phyloP scores from a whole-genome alignment of 2,888 invertebrate genomes.

The Eumacrocentrus americanus region DNA sequence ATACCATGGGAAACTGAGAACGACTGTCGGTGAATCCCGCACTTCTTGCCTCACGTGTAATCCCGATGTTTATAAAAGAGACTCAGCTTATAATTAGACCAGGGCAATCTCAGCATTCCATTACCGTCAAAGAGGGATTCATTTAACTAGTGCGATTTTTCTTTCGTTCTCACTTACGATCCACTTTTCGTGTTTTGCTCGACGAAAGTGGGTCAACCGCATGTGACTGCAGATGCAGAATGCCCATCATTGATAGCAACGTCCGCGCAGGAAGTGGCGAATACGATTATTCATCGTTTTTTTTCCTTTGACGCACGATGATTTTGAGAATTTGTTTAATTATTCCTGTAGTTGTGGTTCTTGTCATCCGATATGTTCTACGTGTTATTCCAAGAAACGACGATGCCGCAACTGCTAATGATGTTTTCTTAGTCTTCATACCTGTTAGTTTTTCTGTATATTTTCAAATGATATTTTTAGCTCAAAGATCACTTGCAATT shows the following conservation, averaged over 20 bases:
- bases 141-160: slow-evolving; percentile 1
- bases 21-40: slow-evolving; percentile 8
- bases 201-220: slow-evolving; percentile 27
- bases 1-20: not conserved
- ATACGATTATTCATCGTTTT: not conserved
- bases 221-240: slow-evolving; percentile 9
- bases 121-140: slow-evolving; percentile 10
- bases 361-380: not conserved
- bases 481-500: not conserved
- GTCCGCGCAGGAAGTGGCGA: slow-evolving; percentile 32
- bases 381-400: not conserved
- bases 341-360: not conserved
- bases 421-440: not conserved
- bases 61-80: slow-evolving; percentile 53
- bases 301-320: slow-evolving; percentile 5
- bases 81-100: slow-evolving; percentile 54
- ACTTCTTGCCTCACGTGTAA: slow-evolving; percentile 43
- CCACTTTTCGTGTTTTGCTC: slow-evolving; percentile 3
- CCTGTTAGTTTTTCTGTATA: not conserved
- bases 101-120: slow-evolving; percentile 39
- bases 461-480: not conserved
- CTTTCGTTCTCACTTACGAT: slow-evolving; percentile 10
- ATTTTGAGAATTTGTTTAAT: not conserved
- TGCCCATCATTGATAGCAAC: slow-evolving; percentile 23
- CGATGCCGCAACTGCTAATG: no score